Conservation (phyloP, 2,113 vertebrate genomes). For the Panthera tigris region DNA sequence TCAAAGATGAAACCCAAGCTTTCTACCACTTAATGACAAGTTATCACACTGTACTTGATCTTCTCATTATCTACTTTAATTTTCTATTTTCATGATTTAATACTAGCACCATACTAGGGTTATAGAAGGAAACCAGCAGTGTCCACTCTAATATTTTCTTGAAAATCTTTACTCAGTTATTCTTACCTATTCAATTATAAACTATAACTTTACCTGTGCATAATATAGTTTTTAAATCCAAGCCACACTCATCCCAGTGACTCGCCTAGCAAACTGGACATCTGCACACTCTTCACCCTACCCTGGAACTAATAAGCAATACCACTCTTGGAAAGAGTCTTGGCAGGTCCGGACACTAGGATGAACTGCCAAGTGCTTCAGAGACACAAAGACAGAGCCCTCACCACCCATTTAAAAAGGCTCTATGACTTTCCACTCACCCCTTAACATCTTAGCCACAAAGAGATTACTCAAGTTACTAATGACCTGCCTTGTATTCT, state of each 20-base stretch:
- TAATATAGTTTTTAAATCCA: not conserved
- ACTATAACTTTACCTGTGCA: not conserved
- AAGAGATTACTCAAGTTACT: not conserved
- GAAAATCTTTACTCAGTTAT: not conserved
- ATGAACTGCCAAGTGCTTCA: not conserved
- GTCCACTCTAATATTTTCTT: not conserved
- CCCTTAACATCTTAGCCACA: not conserved
- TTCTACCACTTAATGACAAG: not conserved
- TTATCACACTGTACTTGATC: not conserved
- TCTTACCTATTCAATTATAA: not conserved
- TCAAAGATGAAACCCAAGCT: not conserved
- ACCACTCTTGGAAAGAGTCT: not conserved
- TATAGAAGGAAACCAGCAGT: not conserved
- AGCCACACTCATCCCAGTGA: not conserved
- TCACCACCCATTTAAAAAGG: not conserved
- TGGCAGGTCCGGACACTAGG: not conserved
- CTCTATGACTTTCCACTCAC: not conserved
- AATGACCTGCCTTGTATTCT: not conserved
- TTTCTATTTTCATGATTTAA: conserved; percentile 9
- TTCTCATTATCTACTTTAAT: not conserved
- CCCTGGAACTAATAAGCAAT: not conserved
- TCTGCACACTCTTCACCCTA: not conserved
- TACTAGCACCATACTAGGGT: not conserved
- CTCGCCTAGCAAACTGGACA: not conserved
- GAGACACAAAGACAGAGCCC: not conserved